Evolutionary conservation across 2,888 invertebrate species (phyloP).

Genomic region (Stenchaetothrips biformis): DNA sequence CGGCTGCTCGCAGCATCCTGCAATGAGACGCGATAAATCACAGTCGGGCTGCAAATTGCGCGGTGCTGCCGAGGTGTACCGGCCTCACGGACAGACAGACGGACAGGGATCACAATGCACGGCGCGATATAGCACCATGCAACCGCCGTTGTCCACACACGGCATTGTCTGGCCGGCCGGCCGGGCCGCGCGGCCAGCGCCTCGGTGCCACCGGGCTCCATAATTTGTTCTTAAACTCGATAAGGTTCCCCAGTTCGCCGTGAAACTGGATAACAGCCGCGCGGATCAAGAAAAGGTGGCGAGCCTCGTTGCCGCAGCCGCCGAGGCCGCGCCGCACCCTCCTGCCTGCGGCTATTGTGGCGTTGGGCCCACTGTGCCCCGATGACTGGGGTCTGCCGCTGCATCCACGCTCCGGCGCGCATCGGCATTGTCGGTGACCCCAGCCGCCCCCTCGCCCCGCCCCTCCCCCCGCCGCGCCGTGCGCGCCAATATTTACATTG

Average conservation of each 20-base stretch:
- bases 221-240: conserved; percentile 27
- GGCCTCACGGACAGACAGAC: not conserved
- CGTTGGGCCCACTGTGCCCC: not conserved
- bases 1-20: not conserved
- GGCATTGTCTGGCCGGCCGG: not conserved
- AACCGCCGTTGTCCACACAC: conserved; percentile 23
- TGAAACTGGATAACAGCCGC: conserved; percentile 4
- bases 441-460: not conserved
- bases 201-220: not conserved
- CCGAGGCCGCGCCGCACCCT: not conserved
- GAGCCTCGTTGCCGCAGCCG: not conserved
- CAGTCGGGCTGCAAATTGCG: conserved; percentile 22
- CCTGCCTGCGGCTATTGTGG: conserved; percentile 1
- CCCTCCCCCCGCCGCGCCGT: not conserved
- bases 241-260: not conserved
- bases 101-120: conserved; percentile 26
- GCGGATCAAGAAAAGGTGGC: conserved; percentile 20
- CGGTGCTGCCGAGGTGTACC: not conserved
- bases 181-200: not conserved
- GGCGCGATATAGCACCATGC: conserved; percentile 33
- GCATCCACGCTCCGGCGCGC: not conserved
- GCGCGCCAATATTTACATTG: conserved; percentile 23
- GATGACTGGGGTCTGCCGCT: not conserved
- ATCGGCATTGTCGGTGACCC: not conserved
- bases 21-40: conserved; percentile 21